Evolutionary conservation across 2,113 vertebrate genomes (phyloP).

Genomic region (Cebus imitator): DNA sequence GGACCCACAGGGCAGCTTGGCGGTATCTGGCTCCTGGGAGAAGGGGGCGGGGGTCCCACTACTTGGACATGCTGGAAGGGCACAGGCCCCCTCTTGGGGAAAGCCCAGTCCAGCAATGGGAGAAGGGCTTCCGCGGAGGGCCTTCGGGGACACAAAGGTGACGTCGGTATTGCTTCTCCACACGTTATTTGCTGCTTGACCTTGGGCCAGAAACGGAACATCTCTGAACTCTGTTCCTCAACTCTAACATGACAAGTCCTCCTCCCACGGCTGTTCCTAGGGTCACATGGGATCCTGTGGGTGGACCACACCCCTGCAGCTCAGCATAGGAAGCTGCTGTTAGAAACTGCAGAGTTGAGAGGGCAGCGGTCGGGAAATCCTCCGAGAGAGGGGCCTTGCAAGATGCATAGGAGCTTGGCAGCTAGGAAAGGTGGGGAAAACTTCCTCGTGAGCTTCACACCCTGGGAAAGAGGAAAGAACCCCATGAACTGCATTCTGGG

Average conservation of each 20-base stretch:
- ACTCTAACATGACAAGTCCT: background rate
- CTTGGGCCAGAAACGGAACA: background rate
- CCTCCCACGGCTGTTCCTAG: background rate
- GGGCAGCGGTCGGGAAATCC: background rate
- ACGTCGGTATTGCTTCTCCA: rapidly evolving
- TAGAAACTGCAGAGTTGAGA: background rate
- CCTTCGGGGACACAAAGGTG: background rate
- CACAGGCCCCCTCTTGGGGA: background rate
- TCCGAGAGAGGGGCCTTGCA: background rate
- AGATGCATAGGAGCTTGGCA: background rate
- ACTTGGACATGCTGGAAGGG: background rate
- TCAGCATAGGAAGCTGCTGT: background rate
- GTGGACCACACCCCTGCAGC: background rate
- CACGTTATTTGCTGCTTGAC: background rate
- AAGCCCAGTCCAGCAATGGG: background rate
- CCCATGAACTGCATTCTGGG: background rate
- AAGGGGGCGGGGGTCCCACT: background rate
- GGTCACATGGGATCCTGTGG: background rate
- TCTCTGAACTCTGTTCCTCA: background rate
- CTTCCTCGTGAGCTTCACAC: background rate
- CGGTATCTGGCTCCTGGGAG: background rate
- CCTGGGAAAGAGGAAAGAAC: background rate
- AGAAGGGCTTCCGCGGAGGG: background rate
- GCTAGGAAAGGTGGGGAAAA: background rate
- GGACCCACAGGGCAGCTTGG: background rate